phyloP scores from a whole-genome alignment of 1,140 invertebrate species.

The Psilanteris sp. region DNA sequence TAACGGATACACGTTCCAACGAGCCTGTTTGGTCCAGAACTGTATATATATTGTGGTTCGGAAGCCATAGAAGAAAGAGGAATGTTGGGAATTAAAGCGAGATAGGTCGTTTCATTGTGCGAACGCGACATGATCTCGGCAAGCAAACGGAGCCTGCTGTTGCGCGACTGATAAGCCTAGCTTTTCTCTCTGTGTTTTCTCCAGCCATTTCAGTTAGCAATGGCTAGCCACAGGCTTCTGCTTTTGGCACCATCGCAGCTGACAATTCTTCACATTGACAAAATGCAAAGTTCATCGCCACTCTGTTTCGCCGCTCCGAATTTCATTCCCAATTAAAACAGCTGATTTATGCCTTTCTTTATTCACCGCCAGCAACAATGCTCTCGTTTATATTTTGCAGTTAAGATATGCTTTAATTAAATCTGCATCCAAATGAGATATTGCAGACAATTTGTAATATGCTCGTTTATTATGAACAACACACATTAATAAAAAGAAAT shows the following conservation, averaged over 20 bases:
- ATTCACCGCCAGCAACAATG: too few relatives aligned
- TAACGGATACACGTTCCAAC: too few relatives aligned
- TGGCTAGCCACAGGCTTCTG: constrained; percentile 46
- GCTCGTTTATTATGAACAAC: too few relatives aligned
- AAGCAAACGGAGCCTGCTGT: constrained; percentile 48
- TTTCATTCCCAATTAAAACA: constrained; percentile 26
- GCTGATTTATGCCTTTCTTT: constrained; percentile 7
- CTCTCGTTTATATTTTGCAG: too few relatives aligned
- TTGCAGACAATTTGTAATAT: too few relatives aligned
- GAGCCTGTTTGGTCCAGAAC: too few relatives aligned
- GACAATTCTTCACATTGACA: constrained; percentile 23
- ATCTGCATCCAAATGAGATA: too few relatives aligned
- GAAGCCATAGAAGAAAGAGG: constrained; percentile 10
- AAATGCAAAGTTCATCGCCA: constrained; percentile 10
- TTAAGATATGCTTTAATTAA: too few relatives aligned
- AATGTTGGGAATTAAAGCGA: constrained; percentile 20
- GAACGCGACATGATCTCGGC: constrained; percentile 40
- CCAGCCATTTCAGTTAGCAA: too few relatives aligned
- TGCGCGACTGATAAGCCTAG: constrained; percentile 64
- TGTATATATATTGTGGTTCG: constrained; percentile 1
- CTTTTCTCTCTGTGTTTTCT: constrained; percentile 56
- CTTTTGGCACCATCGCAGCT: constrained; percentile 53
- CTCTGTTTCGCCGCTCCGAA: background rate
- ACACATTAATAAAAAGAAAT: too few relatives aligned
- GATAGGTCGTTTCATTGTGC: constrained; percentile 38